Evolutionary conservation across 2,888 invertebrate genomes (phyloP).

Genomic region (Archips xylosteana): DNA sequence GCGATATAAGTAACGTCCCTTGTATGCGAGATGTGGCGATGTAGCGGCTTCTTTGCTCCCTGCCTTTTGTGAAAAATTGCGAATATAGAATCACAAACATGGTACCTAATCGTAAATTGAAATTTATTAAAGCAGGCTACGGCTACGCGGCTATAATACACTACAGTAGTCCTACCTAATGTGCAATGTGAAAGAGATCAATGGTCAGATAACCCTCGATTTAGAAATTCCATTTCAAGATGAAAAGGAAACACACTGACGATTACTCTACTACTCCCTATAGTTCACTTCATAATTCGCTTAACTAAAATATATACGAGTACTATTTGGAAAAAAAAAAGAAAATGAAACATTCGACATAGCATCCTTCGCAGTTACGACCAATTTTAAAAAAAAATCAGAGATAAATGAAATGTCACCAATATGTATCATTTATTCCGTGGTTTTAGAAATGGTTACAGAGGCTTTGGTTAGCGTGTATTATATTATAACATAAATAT

Average conservation of each 20-base stretch:
- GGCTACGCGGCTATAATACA: too few species aligned
- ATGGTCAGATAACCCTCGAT: neutral
- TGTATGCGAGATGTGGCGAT: constrained; percentile 51
- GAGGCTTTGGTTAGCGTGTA: neutral
- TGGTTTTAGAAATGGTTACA: neutral
- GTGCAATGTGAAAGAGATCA: too few species aligned
- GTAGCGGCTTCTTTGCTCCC: constrained; percentile 45
- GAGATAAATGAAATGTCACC: neutral
- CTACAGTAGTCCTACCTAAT: too few species aligned
- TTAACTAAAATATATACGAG: neutral
- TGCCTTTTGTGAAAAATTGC: constrained; percentile 51
- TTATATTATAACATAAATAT: neutral
- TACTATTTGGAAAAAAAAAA: too few species aligned
- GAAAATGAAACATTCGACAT: too few species aligned
- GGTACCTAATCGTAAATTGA: neutral
- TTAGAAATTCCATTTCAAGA: constrained; percentile 15
- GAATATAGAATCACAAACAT: constrained; percentile 37
- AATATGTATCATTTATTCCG: neutral
- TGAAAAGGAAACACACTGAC: constrained; percentile 1
- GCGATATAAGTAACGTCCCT: constrained; percentile 63
- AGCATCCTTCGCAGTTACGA: too few species aligned
- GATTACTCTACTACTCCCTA: too few species aligned
- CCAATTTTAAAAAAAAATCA: too few species aligned
- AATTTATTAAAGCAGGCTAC: neutral
- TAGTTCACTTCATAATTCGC: too few species aligned